Evolutionary conservation across 2,888 invertebrate genomes (phyloP).

Genomic region (Oxytorus armatus): DNA sequence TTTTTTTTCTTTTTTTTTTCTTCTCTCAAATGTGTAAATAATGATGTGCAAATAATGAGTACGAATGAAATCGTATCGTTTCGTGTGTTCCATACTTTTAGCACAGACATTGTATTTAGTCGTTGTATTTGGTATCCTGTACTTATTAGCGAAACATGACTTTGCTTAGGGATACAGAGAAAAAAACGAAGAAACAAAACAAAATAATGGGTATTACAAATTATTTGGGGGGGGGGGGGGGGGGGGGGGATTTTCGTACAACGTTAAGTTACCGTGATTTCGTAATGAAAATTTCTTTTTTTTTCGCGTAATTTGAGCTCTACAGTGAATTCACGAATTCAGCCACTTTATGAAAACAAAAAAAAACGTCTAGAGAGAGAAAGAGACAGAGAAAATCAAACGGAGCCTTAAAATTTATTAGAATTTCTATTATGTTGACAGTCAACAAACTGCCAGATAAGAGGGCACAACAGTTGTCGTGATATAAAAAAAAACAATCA

Average conservation of each 20-base stretch:
- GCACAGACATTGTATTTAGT: conserved; percentile 57
- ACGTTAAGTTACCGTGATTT: conserved; percentile 28
- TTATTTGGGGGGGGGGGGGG: no score
- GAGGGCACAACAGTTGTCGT: conserved; percentile 62
- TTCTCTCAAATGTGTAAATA: conserved; percentile 50
- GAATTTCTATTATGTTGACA: conserved; percentile 24
- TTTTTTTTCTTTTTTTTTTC: neutral
- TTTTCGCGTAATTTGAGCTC: neutral
- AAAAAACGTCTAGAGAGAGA: neutral
- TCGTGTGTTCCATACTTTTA: conserved; percentile 44
- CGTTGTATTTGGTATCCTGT: conserved; percentile 58
- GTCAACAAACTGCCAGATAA: conserved; percentile 60
- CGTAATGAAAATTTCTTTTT: conserved; percentile 1
- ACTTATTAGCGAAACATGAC: conserved; percentile 62
- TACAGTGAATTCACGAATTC: neutral
- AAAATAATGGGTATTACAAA: neutral
- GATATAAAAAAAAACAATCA: conserved; percentile 61
- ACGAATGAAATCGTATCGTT: conserved; percentile 41
- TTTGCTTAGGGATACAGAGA: conserved; percentile 44
- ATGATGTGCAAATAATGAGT: conserved; percentile 49
- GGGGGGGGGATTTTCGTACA: neutral
- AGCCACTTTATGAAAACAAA: no score
- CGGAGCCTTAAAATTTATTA: conserved; percentile 48
- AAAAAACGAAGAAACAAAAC: neutral
- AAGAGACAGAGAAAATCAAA: conserved; percentile 31